Evolutionary conservation across 2,888 invertebrate species (phyloP).

Genomic region (Seira sanloemensis): DNA sequence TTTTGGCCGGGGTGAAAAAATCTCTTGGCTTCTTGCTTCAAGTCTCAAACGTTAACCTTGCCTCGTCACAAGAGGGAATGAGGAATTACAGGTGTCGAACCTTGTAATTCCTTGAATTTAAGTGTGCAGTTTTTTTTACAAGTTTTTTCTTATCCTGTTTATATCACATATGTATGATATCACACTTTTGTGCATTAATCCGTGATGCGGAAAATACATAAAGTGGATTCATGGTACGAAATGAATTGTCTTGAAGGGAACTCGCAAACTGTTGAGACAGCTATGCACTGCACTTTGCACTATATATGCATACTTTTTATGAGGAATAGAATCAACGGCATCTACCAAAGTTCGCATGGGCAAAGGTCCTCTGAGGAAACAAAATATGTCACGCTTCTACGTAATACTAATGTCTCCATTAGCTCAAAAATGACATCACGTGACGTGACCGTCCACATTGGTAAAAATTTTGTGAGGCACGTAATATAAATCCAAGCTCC

Average conservation of each 20-base stretch:
- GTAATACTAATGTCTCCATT: neutral
- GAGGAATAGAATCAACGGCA: too few relatives aligned
- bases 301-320: too few relatives aligned
- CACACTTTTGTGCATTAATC: neutral
- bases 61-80: slow-evolving; percentile 2
- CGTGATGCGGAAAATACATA: neutral
- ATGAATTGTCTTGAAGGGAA: neutral
- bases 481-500: too few relatives aligned
- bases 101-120: slow-evolving; percentile 42
- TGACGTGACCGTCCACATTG: too few relatives aligned
- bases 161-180: neutral
- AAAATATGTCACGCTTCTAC: neutral
- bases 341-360: too few relatives aligned
- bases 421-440: neutral
- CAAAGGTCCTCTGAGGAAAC: neutral
- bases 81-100: slow-evolving; percentile 52
- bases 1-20: neutral
- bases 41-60: slow-evolving; percentile 18
- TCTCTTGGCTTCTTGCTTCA: neutral
- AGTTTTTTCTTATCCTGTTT: neutral
- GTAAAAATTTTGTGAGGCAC: too few relatives aligned
- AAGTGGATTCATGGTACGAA: neutral
- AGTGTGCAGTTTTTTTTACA: neutral
- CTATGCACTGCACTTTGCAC: too few relatives aligned
- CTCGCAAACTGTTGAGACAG: too few relatives aligned